Evolutionary conservation across 2,888 invertebrate species (phyloP), one percentile per base, ranked within the genome.

Genomic region (Drosophila nr. perissopoda): DNA sequence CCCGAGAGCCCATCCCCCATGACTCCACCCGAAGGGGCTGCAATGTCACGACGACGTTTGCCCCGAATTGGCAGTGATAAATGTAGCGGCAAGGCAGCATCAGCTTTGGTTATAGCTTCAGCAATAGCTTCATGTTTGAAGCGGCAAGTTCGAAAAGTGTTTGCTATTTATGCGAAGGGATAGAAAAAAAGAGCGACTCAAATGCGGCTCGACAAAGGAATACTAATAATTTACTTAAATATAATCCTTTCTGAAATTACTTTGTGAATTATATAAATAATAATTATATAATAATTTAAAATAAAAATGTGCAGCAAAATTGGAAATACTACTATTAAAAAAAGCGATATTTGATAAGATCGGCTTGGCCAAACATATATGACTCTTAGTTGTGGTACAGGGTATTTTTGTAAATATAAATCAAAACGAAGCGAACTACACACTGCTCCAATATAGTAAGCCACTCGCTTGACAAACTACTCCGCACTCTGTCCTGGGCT

Each of bases 41-140:
- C 54, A 59, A 65, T 78, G 82, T 73, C 83, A 86, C 83, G 83
- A 66, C 59, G 63, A 73, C 68, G 57, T 33, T 65, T 72, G 58
- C 60, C 61, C 76, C 84, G 88, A 89, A 76, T 89, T 85, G 84
- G 88, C 84, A 85, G 89, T 85, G 84, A 85, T 85, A 85, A 85
- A 85, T 85, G 84, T 87, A 75, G 82, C 76, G 71, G 82, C 82
- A 74, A 70, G 65, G 61, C 59, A 68, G 73, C 65, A 53, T 34
- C 46, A 75, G 52, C 63, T 66, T 27, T 56, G 70, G 62, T 57
- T 66, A 18, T 27, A 69, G 57, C 53, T 38, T 16, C 56, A 63
- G 61, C 57, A 62, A 36, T 60, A 70, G 65, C 73, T 80, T 74
- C 70, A 76, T 76, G 67, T 76, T 80, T 67, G 70, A 64, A 70